A percentile compares a stretch with the other conserved stretches of the same genome.
Evolutionary conservation across 2,888 invertebrate species (phyloP).

Genomic region (Epinotia nisella): DNA sequence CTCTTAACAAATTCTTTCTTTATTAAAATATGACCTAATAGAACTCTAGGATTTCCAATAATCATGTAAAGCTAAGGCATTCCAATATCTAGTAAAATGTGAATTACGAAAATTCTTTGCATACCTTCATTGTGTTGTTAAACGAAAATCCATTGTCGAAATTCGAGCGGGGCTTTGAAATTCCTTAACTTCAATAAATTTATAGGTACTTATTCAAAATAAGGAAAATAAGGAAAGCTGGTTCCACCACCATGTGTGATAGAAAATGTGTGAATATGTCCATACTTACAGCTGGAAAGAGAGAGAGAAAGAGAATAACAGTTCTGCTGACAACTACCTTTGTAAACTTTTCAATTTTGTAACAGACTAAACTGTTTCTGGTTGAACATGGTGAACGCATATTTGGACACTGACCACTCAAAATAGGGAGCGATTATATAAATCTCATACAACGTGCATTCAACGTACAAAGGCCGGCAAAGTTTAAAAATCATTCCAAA

Average conservation of each 20-base stretch:
- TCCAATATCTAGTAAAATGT: background rate
- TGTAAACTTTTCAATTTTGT: no score
- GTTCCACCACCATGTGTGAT: no score
- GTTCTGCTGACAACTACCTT: no score
- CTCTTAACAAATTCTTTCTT: background rate
- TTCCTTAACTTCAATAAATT: no score
- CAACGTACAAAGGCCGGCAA: slow-evolving; percentile 18
- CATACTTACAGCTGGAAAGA: no score
- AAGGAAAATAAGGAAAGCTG: no score
- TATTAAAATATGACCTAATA: background rate
- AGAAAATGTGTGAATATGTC: no score
- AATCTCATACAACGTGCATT: background rate
- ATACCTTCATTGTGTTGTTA: background rate
- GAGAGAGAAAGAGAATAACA: no score
- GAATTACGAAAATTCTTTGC: background rate
- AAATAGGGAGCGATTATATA: slow-evolving; percentile 6
- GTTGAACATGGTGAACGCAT: background rate
- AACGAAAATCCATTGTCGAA: background rate
- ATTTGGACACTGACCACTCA: background rate
- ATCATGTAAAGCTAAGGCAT: background rate
- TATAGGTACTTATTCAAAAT: background rate
- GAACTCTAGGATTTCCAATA: background rate
- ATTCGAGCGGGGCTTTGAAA: background rate
- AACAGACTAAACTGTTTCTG: background rate
- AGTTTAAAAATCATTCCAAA: slow-evolving; percentile 44